Evolutionary conservation across 1,140 invertebrate species (phyloP).

Genomic region (Parasteatoda tepidariorum): DNA sequence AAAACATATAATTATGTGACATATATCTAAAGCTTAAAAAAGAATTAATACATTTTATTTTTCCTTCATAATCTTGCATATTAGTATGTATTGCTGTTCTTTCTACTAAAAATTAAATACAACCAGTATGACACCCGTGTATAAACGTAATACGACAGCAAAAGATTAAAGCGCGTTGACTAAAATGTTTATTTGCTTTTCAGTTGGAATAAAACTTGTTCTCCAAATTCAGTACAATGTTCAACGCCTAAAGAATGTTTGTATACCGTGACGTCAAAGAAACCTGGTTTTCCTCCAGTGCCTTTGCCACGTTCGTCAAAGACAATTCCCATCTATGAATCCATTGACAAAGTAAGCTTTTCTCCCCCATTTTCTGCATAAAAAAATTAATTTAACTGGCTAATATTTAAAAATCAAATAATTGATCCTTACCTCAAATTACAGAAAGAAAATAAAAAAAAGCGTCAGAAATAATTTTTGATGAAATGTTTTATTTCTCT

Average conservation of each 20-base stretch:
- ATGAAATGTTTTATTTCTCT: not conserved
- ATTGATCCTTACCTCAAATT: not conserved
- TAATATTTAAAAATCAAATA: not conserved
- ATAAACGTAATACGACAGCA: no score
- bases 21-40: no score
- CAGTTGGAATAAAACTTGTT: slow-evolving; percentile 23
- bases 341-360: slow-evolving; percentile 15
- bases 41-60: no score
- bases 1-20: no score
- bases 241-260: slow-evolving; percentile 23
- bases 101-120: no score
- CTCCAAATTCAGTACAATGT: slow-evolving; percentile 8
- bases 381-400: not conserved
- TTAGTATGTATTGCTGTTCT: no score
- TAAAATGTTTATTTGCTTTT: no score
- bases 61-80: no score
- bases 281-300: not conserved
- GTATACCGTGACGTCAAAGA: not conserved
- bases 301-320: slow-evolving; percentile 20
- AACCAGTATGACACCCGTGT: no score
- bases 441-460: not conserved
- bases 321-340: slow-evolving; percentile 9
- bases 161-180: no score
- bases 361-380: not conserved
- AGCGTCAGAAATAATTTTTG: not conserved